These are phyloP conservation scores for Amphiduros pacificus DNA, from an alignment of 2,888 invertebrate species.

Conservation along the genomic window DNA sequence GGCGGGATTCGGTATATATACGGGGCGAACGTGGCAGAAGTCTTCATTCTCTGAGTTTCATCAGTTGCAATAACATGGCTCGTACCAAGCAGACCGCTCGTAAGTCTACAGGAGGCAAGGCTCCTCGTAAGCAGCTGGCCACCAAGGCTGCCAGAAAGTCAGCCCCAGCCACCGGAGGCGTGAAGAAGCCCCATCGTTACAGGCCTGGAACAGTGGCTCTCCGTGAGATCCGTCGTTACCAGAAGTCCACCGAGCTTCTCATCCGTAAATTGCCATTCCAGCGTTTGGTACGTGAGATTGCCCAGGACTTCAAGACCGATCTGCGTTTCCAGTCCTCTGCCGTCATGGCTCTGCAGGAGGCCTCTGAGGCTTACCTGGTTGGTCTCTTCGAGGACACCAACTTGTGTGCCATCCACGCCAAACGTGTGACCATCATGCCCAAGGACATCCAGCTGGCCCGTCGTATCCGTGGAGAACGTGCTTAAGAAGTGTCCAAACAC, in stretches of 20 bases:
- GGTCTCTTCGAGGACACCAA: constrained; percentile 97
- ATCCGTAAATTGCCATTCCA: constrained; percentile 60
- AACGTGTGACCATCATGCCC: constrained; percentile 97
- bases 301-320: constrained; percentile 61
- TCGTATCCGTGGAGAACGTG: constrained; percentile 92
- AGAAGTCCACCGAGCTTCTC: constrained; percentile 59
- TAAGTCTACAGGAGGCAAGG: constrained; percentile 60
- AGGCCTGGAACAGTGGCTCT: constrained; percentile 60
- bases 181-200: constrained; percentile 60
- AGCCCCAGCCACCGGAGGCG: constrained; percentile 60
- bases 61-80: too few species aligned
- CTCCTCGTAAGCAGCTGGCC: constrained; percentile 59
- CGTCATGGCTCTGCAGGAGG: constrained; percentile 56
- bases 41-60: too few species aligned
- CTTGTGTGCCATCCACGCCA: constrained; percentile 95
- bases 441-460: constrained; percentile 96
- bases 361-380: constrained; percentile 28
- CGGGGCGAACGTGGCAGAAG: too few species aligned
- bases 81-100: constrained; percentile 61
- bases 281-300: constrained; percentile 59
- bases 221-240: constrained; percentile 59
- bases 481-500: constrained; percentile 37
- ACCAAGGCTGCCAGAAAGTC: constrained; percentile 60
- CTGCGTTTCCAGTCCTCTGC: constrained; percentile 60
- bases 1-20: too few species aligned